Base-by-base conservation (phyloP, 2,888 invertebrate genomes). In the Nysson spinosus region DNA sequence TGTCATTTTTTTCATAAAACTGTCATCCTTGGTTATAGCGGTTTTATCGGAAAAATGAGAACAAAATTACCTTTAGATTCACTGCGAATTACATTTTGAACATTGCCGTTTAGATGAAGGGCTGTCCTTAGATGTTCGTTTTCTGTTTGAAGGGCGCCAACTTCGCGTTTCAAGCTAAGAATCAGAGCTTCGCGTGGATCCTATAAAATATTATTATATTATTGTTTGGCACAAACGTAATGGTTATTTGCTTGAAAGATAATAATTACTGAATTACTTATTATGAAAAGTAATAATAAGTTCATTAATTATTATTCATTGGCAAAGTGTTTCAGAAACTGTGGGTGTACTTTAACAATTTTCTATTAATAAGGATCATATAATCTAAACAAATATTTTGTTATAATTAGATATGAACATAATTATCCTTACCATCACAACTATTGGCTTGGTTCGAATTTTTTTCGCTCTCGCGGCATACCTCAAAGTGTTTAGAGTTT, bases 161-260 rank as follows among this genome's bases (percentile, higher is more conserved):
- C 93, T 88, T 97, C 97, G 34, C 96, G 89, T 87, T 96, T 96
- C 66, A 98, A 86, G 77, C 94, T 96, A 34, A 97, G 85, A 66
- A 98, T 97, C 9, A 97, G 88, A 2, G 96, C 95, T 85, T 98
- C 98, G 68, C 97, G 89, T 0, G 97, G 96, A 85, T 98, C 97
- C 95, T 95, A 80, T 20, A 20, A 34, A 20, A 17, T 17, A 4
- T 4, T 11, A 50, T 40, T 40, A 20, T 2, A 37, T 32, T 30
- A 17, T 12, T 5, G 46, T 5, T 7, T 4, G 6, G 11, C 9
- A 3, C 14, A 4, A 4, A 4, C 34, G 6, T 30, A 11, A 4
- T n/a, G 11, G 7, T 24, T 24, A n/a, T n/a, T n/a, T n/a, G n/a
- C n/a, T n/a, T n/a, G n/a, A n/a, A n/a, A n/a, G n/a, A n/a, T n/a